Base-by-base conservation (phyloP, 2,797 vertebrate species). In the Cynopterus sphinx region DNA sequence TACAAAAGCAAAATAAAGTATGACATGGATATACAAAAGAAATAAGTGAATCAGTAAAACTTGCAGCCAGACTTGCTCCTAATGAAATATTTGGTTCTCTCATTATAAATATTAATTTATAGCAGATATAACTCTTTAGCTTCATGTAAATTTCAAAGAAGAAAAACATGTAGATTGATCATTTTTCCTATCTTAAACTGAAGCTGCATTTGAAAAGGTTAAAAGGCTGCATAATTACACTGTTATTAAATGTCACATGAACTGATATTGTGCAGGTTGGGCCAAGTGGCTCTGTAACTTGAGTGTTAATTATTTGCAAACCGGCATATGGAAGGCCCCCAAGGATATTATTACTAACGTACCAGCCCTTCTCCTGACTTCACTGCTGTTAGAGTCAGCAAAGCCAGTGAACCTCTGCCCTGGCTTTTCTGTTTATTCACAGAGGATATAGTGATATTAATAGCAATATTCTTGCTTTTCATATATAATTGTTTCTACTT, bases 61-160 rank as follows among this genome's bases (percentile, higher is more conserved):
- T 36, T 46, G 41, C 41, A 55, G 59, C 63, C n/a, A 26, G 21
- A 63, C 63, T 90, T 57, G 4, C 68, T 94, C 61, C 73, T 83
- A 82, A 83, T 24, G 75, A 94, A 90, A 71, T n/a, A 61, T 83
- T 94, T 79, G 78, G 21, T 91, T 93, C 71, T 70, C 41, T 95
- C 90, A 85, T 92, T 81, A 63, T 87, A 95, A 93, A 71, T 87
- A 93, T 86, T 96, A 95, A 94, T 93, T 92, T 71, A 67, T 41
- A 28, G 55, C 46, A 74, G 88, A 83, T 73, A 87, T 28, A 94
- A 63, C 59, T 85, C 78, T 94, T 87, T 26, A 87, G 71, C 12
- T 91, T 85, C 51, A 91, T 90, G 87, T 57, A 96, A 93, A 96
- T 91, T 85, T 91, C 43, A 87, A 53, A 87, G 74, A 82, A 87